These are phyloP conservation scores for Ryuthela nishihirai DNA, from an alignment of 2,888 invertebrate species.

Conservation along the genomic window DNA sequence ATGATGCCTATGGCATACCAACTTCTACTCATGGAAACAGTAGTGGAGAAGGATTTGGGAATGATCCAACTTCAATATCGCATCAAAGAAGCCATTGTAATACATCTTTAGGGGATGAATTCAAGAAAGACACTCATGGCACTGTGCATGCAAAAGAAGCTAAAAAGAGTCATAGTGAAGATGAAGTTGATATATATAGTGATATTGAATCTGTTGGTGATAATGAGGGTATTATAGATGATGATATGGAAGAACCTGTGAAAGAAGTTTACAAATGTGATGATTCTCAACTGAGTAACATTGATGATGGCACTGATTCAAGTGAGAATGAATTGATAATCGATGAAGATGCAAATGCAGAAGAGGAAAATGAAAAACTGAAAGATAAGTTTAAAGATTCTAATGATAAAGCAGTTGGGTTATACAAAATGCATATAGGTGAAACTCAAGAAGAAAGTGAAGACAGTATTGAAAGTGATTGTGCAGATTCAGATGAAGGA, in stretches of 20 bases:
- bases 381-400: conserved; percentile 28
- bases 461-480: conserved; percentile 7
- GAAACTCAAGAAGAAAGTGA: conserved; percentile 4
- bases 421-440: background rate
- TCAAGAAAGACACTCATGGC: conserved; percentile 9
- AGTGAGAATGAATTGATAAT: conserved; percentile 42
- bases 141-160: conserved; percentile 5
- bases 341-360: conserved; percentile 34
- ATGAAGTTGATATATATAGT: conserved; percentile 61
- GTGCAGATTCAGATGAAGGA: conserved; percentile 2
- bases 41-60: conserved; percentile 16
- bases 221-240: conserved; percentile 45
- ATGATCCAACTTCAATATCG: conserved; percentile 10
- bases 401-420: background rate
- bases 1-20: conserved; percentile 4
- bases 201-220: conserved; percentile 56
- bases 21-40: conserved; percentile 1
- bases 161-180: conserved; percentile 37
- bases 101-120: conserved; percentile 8
- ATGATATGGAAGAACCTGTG: conserved; percentile 48
- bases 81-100: conserved; percentile 11
- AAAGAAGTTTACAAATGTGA: conserved; percentile 48
- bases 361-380: conserved; percentile 21
- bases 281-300: conserved; percentile 14
- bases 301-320: conserved; percentile 40